These are phyloP conservation scores for Proterorhinus semilunaris DNA, from an alignment of 2,113 vertebrate species.

Conservation along the genomic window DNA sequence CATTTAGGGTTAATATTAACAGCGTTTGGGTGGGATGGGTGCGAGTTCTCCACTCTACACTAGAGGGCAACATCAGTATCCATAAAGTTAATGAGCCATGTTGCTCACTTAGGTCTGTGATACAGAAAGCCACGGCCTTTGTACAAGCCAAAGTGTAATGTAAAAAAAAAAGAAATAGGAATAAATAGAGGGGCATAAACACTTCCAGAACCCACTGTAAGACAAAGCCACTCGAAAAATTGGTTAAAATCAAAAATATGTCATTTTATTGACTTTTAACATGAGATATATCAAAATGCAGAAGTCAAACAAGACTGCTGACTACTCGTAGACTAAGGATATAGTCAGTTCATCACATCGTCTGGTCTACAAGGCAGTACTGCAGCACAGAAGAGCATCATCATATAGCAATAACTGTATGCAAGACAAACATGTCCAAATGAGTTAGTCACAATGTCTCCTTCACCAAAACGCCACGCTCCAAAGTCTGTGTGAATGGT, in stretches of 20 bases:
- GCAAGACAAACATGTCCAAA: conserved; percentile 28
- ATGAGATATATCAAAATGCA: conserved; percentile 69
- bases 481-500: conserved; percentile 33
- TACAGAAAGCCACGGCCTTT: too few species aligned
- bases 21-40: not conserved
- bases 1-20: not conserved
- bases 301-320: conserved; percentile 49
- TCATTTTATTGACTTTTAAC: conserved; percentile 63
- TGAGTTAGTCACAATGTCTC: not conserved
- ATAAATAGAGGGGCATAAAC: too few species aligned
- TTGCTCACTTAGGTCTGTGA: too few species aligned
- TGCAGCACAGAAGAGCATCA: conserved; percentile 43
- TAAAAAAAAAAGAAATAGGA: too few species aligned
- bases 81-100: not conserved
- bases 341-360: not conserved
- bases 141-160: too few species aligned
- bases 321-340: conserved; percentile 18
- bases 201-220: too few species aligned
- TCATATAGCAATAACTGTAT: conserved; percentile 23
- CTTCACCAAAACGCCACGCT: conserved; percentile 22
- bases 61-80: conserved; percentile 42
- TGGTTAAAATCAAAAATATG: conserved; percentile 36
- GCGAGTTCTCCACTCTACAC: conserved; percentile 1
- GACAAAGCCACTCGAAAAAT: not conserved
- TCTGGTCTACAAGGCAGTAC: conserved; percentile 51